These are phyloP conservation scores for Bibio marci DNA, from an alignment of 2,888 invertebrate genomes.

Conservation along the genomic window DNA sequence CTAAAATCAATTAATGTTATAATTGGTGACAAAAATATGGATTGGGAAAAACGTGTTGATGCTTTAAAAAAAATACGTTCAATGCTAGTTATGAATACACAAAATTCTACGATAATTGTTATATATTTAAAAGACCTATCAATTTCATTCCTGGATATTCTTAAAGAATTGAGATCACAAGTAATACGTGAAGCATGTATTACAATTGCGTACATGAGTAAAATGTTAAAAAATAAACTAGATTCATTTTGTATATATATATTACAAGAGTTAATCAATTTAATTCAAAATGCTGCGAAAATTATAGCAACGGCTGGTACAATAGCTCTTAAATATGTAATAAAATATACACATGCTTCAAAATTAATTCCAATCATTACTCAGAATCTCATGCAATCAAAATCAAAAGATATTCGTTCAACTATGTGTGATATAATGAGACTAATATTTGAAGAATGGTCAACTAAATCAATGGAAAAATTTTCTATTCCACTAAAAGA, in stretches of 20 bases:
- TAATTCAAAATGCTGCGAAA: slow-evolving; percentile 93
- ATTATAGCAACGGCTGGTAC: slow-evolving; percentile 81
- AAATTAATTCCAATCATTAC: slow-evolving; percentile 66
- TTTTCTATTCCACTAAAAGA: slow-evolving; percentile 64
- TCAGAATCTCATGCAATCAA: slow-evolving; percentile 56
- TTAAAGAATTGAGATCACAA: slow-evolving; percentile 77
- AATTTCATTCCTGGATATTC: slow-evolving; percentile 60
- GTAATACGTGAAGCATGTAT: slow-evolving; percentile 93
- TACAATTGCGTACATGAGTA: slow-evolving; percentile 81
- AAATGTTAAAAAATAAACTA: slow-evolving; percentile 62
- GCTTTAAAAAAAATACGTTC: slow-evolving; percentile 72
- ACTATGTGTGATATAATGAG: slow-evolving; percentile 66
- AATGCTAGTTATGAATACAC: slow-evolving; percentile 63
- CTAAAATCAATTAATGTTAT: slow-evolving; percentile 55
- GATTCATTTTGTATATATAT: slow-evolving; percentile 76
- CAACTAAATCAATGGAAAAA: slow-evolving; percentile 63
- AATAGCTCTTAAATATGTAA: slow-evolving; percentile 74
- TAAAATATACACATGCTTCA: slow-evolving; percentile 64
- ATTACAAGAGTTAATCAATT: slow-evolving; percentile 64
- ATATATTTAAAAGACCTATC: slow-evolving; percentile 63
- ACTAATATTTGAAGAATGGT: slow-evolving; percentile 72
- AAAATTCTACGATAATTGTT: slow-evolving; percentile 46
- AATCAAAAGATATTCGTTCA: slow-evolving; percentile 80
- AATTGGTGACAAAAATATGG: slow-evolving; percentile 64
- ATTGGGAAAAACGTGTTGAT: slow-evolving; percentile 92